Conservation (phyloP, 23 tunicate genomes). For the Styela plicata region DNA sequence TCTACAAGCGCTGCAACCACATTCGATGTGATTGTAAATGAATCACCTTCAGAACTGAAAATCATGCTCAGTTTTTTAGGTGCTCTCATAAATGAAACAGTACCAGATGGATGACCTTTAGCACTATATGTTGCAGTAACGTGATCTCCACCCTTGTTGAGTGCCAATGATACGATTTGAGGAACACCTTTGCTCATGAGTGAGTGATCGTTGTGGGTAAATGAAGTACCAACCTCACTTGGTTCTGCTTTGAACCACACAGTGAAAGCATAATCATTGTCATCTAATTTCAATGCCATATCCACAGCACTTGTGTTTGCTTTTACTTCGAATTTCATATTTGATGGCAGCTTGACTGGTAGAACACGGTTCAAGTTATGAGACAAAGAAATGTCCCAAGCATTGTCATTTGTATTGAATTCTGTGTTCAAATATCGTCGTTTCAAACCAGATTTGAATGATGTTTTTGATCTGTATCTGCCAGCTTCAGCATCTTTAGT, state of each 20-base stretch:
- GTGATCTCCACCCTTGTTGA: background rate
- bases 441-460: constrained; percentile 3
- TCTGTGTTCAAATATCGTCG: constrained; percentile 8
- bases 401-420: background rate
- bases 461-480: background rate
- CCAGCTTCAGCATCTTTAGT: background rate
- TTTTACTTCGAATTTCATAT: background rate
- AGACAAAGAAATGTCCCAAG: constrained; percentile 6
- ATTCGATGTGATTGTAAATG: background rate
- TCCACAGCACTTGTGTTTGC: background rate
- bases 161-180: background rate
- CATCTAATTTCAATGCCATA: background rate
- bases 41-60: background rate
- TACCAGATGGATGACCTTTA: background rate
- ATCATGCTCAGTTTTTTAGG: constrained; percentile 2
- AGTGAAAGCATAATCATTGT: background rate
- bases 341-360: background rate
- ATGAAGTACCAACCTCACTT: background rate
- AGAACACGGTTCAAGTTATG: constrained; percentile 18
- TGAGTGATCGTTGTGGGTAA: background rate
- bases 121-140: background rate
- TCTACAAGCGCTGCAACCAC: background rate
- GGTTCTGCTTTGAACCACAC: background rate
- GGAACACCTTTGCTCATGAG: background rate
- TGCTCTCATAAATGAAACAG: background rate